Conservation (phyloP, 2,888 invertebrate species). For the Lordiphosa fenestrarum region DNA sequence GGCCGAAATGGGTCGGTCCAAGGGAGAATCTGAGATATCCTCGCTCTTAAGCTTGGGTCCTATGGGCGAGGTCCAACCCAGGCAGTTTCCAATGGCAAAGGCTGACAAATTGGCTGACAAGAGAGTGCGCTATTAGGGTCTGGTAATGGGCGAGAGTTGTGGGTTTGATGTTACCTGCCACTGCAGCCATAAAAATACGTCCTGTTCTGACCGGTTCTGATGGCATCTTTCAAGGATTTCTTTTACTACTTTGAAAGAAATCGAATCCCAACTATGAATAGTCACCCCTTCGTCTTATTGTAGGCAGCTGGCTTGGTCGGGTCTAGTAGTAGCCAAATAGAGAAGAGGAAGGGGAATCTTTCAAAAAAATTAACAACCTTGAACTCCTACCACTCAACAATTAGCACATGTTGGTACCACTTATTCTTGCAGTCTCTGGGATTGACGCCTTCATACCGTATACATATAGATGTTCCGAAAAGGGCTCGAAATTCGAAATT, state of each 20-base stretch:
- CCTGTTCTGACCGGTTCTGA: slow-evolving; percentile 83
- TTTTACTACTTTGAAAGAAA: slow-evolving; percentile 78
- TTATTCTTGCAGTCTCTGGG: too few relatives aligned
- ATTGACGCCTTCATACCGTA: too few relatives aligned
- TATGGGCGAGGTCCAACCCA: slow-evolving; percentile 90
- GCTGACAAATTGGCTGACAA: slow-evolving; percentile 85
- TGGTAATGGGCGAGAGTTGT: slow-evolving; percentile 52
- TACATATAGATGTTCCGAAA: too few relatives aligned
- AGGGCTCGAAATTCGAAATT: too few relatives aligned
- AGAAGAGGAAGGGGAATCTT: too few relatives aligned
- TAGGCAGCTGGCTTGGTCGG: too few relatives aligned
- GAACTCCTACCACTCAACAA: too few relatives aligned
- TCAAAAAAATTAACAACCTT: too few relatives aligned
- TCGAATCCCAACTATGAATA: slow-evolving; percentile 2
- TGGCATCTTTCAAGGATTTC: slow-evolving; percentile 77
- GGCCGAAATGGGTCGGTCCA: slow-evolving; percentile 78
- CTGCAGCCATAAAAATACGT: slow-evolving; percentile 85
- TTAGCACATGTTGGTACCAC: too few relatives aligned
- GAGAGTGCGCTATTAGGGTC: background rate
- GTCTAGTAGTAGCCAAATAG: too few relatives aligned
- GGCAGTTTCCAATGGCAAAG: slow-evolving; percentile 85
- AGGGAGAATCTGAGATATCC: slow-evolving; percentile 81
- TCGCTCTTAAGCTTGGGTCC: slow-evolving; percentile 82
- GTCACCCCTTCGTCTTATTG: too few relatives aligned
- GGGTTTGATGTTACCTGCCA: slow-evolving; percentile 81